Evolutionary conservation across 2,888 invertebrate species (phyloP), one percentile per base, ranked within the genome.

Genomic region (Melipona bicolor): DNA sequence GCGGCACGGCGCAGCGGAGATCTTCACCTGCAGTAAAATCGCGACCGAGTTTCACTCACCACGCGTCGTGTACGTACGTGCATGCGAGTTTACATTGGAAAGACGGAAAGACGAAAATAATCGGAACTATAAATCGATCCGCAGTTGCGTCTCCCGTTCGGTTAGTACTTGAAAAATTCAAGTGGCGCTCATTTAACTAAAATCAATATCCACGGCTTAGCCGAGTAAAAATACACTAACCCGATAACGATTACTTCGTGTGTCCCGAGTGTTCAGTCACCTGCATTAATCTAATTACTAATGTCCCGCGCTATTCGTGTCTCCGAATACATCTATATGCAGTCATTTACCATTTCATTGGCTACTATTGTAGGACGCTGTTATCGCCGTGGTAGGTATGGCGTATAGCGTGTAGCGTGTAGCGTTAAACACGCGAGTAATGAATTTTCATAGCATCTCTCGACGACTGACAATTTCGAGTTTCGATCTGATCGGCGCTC

Each of bases 211-310:
- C 50, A 50, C 69, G 43, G 65, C 62, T 52, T 59, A 54, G 59
- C n/a, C 67, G 43, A 24, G 61, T 72, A 83, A 83, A 83, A 83
- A 83, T 83, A 83, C 82, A 61, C 32, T 54, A 67, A 68, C 65
- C 59, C 75, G 71, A 67, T 83, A 83, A 83, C 76, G 76, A 83
- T 81, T 83, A 68, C 76, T 83, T 81, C 75, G 61, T 67, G 52
- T 79, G 43, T 43, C 65, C 76, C 67, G 32, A 27, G 59, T 74
- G 81, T 65, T 76, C 71, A 70, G 52, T 71, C 75, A 71, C 65
- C 70, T 43, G 70, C 82, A 71, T 71, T 71, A 71, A 81, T 83
- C 82, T 83, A 83, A 83, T 83, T 83, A 83, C 71, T 52, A 71
- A 71, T 67, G 82, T 83, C 49, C 67, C 61, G 70, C 36, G 32